Percentiles rank a stretch among this genome's conserved stretches.
phyloP scores from a whole-genome alignment of 2,113 vertebrate genomes.

The Callocephalon fimbriatum region DNA sequence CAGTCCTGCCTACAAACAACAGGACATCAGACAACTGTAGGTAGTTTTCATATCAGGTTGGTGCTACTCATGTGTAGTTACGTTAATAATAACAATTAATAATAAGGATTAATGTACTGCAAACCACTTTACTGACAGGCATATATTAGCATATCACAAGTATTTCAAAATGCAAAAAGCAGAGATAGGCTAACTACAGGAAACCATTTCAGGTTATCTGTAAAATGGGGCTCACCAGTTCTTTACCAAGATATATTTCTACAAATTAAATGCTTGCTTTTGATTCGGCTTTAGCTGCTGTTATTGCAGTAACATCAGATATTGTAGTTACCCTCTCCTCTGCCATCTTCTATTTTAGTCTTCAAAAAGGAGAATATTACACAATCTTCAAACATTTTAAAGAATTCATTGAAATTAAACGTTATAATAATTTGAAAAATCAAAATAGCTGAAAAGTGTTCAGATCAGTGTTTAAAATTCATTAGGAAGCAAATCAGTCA shows the following conservation, averaged over 20 bases:
- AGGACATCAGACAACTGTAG: background rate
- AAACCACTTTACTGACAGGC: background rate
- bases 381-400: background rate
- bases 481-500: background rate
- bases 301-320: background rate
- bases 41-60: background rate
- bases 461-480: background rate
- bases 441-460: background rate
- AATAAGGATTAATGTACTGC: background rate
- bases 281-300: background rate
- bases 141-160: background rate
- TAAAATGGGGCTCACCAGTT: background rate
- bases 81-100: background rate
- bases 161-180: background rate
- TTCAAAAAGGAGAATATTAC: background rate
- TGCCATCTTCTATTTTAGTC: background rate
- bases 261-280: slow-evolving; percentile 6
- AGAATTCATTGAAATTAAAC: background rate
- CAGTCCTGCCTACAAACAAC: slow-evolving; percentile 87
- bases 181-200: background rate
- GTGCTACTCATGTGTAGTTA: background rate
- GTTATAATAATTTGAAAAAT: background rate
- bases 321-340: background rate
- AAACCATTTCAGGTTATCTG: background rate
- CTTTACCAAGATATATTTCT: background rate